Conservation (phyloP, 2,888 invertebrate genomes). For the Polylopha cassiicola region DNA sequence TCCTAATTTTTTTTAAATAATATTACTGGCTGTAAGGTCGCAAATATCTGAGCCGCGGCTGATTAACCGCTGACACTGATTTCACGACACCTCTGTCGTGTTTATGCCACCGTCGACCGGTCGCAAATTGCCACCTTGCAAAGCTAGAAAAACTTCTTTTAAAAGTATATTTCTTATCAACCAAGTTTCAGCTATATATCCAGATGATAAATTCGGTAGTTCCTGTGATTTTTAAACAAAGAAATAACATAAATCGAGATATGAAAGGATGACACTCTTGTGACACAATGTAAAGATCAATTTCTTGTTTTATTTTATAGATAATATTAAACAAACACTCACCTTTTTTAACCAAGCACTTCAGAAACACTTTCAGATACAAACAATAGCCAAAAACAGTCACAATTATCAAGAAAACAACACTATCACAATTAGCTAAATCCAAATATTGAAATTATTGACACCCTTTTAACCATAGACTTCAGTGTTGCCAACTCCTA, state of each 20-base stretch:
- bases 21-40: too few relatives aligned
- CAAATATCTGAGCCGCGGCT: too few relatives aligned
- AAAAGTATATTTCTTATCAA: too few relatives aligned
- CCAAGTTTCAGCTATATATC: neutral
- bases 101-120: too few relatives aligned
- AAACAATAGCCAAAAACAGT: slow-evolving; percentile 5
- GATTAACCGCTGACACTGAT: too few relatives aligned
- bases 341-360: slow-evolving; percentile 4
- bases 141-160: too few relatives aligned
- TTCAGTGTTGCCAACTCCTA: too few relatives aligned
- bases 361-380: slow-evolving; percentile 1
- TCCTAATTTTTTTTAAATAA: too few relatives aligned
- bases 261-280: slow-evolving; percentile 15
- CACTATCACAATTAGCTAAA: slow-evolving; percentile 28
- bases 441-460: slow-evolving; percentile 44
- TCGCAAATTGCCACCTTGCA: too few relatives aligned
- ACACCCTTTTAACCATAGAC: slow-evolving; percentile 47
- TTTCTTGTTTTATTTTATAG: slow-evolving; percentile 4
- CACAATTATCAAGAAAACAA: slow-evolving; percentile 30
- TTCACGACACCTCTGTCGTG: too few relatives aligned
- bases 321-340: neutral
- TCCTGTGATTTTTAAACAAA: too few relatives aligned
- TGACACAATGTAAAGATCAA: slow-evolving; percentile 16
- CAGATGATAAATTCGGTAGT: neutral
- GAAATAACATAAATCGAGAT: slow-evolving; percentile 7